Conservation (phyloP, 2,797 vertebrate species). For the Siniperca obscura region DNA sequence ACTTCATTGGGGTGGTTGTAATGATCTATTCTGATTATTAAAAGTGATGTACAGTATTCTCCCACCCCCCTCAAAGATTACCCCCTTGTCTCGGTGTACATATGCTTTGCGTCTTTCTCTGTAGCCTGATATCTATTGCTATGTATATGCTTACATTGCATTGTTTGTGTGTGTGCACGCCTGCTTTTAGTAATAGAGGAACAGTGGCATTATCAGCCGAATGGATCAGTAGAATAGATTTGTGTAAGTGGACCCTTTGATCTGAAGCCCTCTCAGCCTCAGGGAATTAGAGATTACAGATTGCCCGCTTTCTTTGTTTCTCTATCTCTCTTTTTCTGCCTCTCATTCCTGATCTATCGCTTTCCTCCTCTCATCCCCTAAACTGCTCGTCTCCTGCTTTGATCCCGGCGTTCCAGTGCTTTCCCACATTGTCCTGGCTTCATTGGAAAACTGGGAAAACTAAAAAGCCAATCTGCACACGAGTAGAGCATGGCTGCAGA, state of each 20-base stretch:
- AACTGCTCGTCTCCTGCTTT: conserved; percentile 56
- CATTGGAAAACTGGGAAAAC: conserved; percentile 37
- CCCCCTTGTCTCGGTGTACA: background rate
- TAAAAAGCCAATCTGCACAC: conserved; percentile 57
- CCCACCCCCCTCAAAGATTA: background rate
- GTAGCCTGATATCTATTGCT: conserved; percentile 19
- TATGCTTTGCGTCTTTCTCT: conserved; percentile 12
- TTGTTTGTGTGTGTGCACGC: conserved; percentile 1
- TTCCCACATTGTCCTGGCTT: conserved; percentile 39
- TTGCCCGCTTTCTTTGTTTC: conserved; percentile 53
- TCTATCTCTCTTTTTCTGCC: conserved; percentile 16
- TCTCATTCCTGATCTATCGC: conserved; percentile 1
- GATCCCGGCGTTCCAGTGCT: conserved; percentile 49
- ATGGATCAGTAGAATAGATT: conserved; percentile 66
- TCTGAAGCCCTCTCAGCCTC: conserved; percentile 66
- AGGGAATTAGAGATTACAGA: conserved; percentile 71
- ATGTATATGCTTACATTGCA: conserved; percentile 6
- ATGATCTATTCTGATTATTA: conserved; percentile 19
- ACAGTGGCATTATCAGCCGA: conserved; percentile 59
- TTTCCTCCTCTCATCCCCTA: conserved; percentile 19
- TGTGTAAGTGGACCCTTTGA: conserved; percentile 75
- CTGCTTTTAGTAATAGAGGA: conserved; percentile 42
- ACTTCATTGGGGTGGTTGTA: background rate
- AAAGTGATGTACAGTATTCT: background rate
- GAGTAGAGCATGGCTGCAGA: conserved; percentile 53